Percentiles rank a stretch among this genome's conserved stretches.
These are phyloP conservation scores for Heliconius melpomene DNA, from an alignment of 1,140 invertebrate genomes.

Conservation along the genomic window DNA sequence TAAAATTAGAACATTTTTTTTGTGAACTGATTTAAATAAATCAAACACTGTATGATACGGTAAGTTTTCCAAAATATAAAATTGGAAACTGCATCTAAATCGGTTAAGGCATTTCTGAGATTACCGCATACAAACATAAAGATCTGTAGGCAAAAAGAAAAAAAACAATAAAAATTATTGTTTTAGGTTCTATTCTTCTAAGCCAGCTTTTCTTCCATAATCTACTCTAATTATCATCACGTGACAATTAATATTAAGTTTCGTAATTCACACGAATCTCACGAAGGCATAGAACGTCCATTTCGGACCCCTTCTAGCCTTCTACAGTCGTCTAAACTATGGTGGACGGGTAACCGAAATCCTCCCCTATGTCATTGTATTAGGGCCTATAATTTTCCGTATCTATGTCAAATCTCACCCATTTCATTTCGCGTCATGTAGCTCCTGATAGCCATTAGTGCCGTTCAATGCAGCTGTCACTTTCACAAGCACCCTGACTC, in stretches of 20 bases:
- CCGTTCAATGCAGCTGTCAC: conserved; percentile 55
- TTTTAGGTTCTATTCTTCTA: too few relatives aligned
- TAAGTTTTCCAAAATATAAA: too few relatives aligned
- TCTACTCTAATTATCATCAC: conserved; percentile 12
- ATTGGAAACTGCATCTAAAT: too few relatives aligned
- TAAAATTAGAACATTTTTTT: too few relatives aligned
- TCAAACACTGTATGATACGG: too few relatives aligned
- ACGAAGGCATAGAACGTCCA: conserved; percentile 18
- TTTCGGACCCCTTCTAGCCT: conserved; percentile 43
- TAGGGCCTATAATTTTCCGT: conserved; percentile 30
- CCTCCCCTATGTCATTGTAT: conserved; percentile 18
- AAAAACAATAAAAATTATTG: too few relatives aligned
- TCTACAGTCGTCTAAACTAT: conserved; percentile 16
- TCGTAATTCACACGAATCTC: conserved; percentile 36
- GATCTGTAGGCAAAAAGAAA: too few relatives aligned
- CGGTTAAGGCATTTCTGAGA: too few relatives aligned
- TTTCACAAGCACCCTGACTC: conserved; percentile 53
- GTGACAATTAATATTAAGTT: conserved; percentile 27
- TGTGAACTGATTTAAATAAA: too few relatives aligned
- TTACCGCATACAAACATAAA: too few relatives aligned
- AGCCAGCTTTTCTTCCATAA: not conserved
- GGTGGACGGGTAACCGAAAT: conserved; percentile 1
- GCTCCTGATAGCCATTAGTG: conserved; percentile 52
- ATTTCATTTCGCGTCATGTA: conserved; percentile 48
- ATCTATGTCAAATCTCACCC: conserved; percentile 41